Percentiles rank a stretch among this genome's conserved stretches.
phyloP scores from a whole-genome alignment of 2,888 invertebrate genomes.

The Cremastobaeus sp. region DNA sequence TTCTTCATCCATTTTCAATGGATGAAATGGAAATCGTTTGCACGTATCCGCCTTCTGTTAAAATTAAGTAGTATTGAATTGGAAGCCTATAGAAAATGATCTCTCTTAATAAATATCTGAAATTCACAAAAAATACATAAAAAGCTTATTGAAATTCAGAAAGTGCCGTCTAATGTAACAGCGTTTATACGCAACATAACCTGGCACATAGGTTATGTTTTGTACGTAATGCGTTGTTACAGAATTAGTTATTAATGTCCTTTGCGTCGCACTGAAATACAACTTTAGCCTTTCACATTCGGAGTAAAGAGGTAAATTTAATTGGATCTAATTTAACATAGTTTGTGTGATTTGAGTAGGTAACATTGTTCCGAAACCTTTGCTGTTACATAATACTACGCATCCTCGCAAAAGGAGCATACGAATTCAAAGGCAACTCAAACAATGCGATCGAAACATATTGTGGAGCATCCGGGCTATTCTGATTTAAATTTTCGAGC shows the following conservation, averaged over 20 bases:
- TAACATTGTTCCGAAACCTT: constrained; percentile 59
- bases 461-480: constrained; percentile 72
- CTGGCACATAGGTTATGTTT: no score
- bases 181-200: no score
- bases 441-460: constrained; percentile 72
- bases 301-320: constrained; percentile 47
- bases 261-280: constrained; percentile 26
- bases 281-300: constrained; percentile 14
- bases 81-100: no score
- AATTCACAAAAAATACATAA: no score
- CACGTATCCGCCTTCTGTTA: no score
- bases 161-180: no score
- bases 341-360: constrained; percentile 52
- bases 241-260: constrained; percentile 28
- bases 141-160: no score
- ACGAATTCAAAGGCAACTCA: constrained; percentile 64
- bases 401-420: constrained; percentile 59
- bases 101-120: no score
- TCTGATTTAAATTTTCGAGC: constrained; percentile 74
- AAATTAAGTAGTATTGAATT: no score
- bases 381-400: constrained; percentile 58
- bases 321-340: constrained; percentile 53
- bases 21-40: no score
- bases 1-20: constrained; percentile 8
- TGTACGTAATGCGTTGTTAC: no score